Base-by-base conservation (phyloP, 2,113 vertebrate species). In the Chelonoidis abingdonii region DNA sequence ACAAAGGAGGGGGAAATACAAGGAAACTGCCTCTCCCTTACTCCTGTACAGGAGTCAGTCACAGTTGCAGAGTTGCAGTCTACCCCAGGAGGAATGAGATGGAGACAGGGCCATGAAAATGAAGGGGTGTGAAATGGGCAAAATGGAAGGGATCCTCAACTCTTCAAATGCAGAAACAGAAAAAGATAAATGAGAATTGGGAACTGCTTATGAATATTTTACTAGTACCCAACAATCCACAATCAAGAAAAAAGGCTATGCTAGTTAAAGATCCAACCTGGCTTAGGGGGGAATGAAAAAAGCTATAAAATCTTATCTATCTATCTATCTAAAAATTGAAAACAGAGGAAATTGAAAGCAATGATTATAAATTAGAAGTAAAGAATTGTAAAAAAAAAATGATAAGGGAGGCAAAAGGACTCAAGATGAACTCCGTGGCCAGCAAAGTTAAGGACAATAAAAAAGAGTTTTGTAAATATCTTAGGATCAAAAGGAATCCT, bases 221-320 rank as follows among this genome's bases (percentile, higher is more conserved):
- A 65, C 9, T 86, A 85, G 17, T 84, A 4, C 3, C 38, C 95
- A 72, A 89, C 89, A 91, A 80, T 5, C 7, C 38, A 52, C 56
- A 0, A 1, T 35, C 22, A 91, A 92, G 13, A 91, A 93, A 10
- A 31, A 62, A 62, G 59, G 29, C 22, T 69, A 88, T 0, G 6
- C n/a, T 69, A 8, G 12, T 84, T 49, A 80, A 94, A 96, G 87
- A 47, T 56, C 38, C 94, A 89, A 93, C 22, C 2, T 50, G 79
- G 5, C 13, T 54, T 88, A 59, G 10, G 88, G 2, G 1, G 38
- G 86, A 89, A 62, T 65, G 27, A 83, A 50, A 87, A 4, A 6
- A 87, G 17, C 8, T 24, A 57, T 21, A 72, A 87, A 76, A 53
- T 53, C 19, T 53, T 44, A 44, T 44, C 44, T 44, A 52, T 52